These are phyloP conservation scores for Doryteuthis pealeii DNA, from an alignment of 1,140 invertebrate species.

Conservation along the genomic window DNA sequence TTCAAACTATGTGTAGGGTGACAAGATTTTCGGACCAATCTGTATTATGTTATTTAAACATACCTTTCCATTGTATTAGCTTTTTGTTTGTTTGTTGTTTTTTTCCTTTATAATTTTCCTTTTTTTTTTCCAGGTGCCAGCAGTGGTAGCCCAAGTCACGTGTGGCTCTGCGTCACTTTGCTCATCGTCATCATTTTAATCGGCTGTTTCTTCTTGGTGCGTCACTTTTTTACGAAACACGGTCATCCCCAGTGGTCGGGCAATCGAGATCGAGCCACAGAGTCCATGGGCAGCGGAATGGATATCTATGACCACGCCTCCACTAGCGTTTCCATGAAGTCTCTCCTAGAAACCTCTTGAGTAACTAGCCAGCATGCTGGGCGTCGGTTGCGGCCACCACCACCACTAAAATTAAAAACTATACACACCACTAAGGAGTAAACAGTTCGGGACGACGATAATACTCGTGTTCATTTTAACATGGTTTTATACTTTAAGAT, in stretches of 20 bases:
- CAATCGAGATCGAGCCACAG: background rate
- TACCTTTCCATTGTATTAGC: no score
- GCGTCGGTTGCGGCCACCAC: background rate
- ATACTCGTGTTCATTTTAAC: no score
- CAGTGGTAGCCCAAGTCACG: background rate
- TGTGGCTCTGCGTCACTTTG: constrained; percentile 7
- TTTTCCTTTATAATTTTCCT: background rate
- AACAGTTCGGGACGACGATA: no score
- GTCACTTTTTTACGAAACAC: background rate
- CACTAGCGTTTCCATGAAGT: constrained; percentile 11
- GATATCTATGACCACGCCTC: constrained; percentile 8
- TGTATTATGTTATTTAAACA: no score
- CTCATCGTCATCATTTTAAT: constrained; percentile 1
- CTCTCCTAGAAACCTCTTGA: constrained; percentile 9
- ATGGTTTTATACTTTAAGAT: no score
- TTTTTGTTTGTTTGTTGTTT: background rate
- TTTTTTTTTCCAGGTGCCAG: background rate
- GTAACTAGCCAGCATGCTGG: background rate
- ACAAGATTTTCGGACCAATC: no score
- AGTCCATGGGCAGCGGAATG: constrained; percentile 10
- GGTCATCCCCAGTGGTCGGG: constrained; percentile 4
- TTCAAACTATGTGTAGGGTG: no score
- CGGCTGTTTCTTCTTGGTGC: background rate
- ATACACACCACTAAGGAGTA: no score
- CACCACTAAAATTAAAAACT: background rate